Percentiles rank a stretch among this genome's conserved stretches.
phyloP scores from a whole-genome alignment of 2,113 vertebrate species.

The Uria lomvia region DNA sequence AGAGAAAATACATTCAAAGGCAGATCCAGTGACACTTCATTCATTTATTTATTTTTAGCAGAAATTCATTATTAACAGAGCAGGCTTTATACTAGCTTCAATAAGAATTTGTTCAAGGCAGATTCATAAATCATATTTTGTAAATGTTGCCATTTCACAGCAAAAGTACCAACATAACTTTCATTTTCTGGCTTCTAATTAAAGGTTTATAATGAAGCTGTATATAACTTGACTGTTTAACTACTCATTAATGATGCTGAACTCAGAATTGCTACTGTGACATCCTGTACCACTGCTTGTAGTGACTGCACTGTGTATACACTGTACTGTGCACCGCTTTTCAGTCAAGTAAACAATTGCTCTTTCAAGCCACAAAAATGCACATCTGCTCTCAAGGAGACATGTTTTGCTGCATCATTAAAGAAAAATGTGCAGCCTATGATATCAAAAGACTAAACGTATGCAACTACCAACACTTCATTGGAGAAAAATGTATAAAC shows the following conservation, averaged over 20 bases:
- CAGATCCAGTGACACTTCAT: neutral
- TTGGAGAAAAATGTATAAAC: conserved; percentile 1
- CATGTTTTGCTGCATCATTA: neutral
- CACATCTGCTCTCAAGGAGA: neutral
- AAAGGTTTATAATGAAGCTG: neutral
- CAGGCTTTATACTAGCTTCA: neutral
- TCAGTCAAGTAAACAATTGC: conserved; percentile 34
- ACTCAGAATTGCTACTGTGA: neutral
- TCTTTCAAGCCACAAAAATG: conserved; percentile 44
- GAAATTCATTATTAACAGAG: neutral
- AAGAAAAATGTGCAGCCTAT: conserved; percentile 40
- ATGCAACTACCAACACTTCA: neutral
- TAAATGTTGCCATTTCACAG: neutral
- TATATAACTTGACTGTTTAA: neutral
- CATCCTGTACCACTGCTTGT: neutral
- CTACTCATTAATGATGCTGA: neutral
- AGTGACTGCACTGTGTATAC: neutral
- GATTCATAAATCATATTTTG: neutral
- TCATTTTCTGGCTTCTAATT: neutral
- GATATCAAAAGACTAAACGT: conserved; percentile 9
- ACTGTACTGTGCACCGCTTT: neutral
- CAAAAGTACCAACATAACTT: neutral
- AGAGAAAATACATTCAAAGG: neutral
- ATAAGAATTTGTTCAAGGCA: neutral
- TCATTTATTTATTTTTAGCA: neutral